phyloP scores from a whole-genome alignment of 2,797 vertebrate genomes.

The Myripristis jacobus region DNA sequence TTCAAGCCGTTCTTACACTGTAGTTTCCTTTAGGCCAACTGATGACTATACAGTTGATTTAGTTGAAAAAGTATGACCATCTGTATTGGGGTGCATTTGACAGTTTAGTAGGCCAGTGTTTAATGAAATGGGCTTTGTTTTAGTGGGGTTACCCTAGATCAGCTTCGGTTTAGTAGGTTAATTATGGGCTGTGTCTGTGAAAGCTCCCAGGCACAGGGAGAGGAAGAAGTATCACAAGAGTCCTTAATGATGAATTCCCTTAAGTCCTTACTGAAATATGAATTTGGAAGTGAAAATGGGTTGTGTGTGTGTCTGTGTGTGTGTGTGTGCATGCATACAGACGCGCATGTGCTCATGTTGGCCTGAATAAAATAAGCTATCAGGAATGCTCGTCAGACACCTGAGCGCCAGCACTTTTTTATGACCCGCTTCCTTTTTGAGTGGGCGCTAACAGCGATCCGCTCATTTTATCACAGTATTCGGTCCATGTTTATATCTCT shows the following conservation, averaged over 20 bases:
- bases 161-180: constrained; percentile 51
- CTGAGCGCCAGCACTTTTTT: constrained; percentile 50
- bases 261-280: constrained; percentile 49
- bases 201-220: constrained; percentile 19
- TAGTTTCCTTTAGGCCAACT: no score
- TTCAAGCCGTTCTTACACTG: no score
- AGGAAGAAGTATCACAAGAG: constrained; percentile 35
- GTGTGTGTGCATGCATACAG: neutral
- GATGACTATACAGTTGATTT: neutral
- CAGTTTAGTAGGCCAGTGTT: constrained; percentile 12
- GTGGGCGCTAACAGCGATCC: constrained; percentile 7
- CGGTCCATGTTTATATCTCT: neutral
- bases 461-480: constrained; percentile 14
- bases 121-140: constrained; percentile 13
- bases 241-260: constrained; percentile 60
- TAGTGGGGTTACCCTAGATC: constrained; percentile 22
- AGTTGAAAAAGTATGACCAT: neutral
- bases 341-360: constrained; percentile 31
- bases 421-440: constrained; percentile 63
- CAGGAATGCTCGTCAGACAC: constrained; percentile 64
- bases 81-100: neutral
- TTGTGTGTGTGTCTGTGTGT: constrained; percentile 23
- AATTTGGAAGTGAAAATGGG: constrained; percentile 58
- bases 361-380: constrained; percentile 64
- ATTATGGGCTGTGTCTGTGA: constrained; percentile 37